Evolutionary conservation across 2,797 vertebrate species (phyloP).

Genomic region (Spinibarbus caldwelli): DNA sequence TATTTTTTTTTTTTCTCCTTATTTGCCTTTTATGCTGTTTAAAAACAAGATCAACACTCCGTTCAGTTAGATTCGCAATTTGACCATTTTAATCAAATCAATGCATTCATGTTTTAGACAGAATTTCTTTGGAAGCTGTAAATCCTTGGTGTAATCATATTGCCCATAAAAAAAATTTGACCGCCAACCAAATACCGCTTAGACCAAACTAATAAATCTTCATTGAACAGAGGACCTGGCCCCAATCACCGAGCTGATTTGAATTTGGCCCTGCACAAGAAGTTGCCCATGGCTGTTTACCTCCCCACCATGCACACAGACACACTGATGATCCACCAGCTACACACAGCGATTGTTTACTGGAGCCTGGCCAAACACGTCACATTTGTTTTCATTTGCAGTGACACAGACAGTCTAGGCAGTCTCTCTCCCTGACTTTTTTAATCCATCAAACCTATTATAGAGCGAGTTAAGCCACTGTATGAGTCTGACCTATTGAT

Average conservation of each 20-base stretch:
- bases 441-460: slow-evolving; percentile 17
- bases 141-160: neutral
- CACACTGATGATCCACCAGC: slow-evolving; percentile 18
- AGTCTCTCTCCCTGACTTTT: slow-evolving; percentile 25
- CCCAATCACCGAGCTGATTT: slow-evolving; percentile 5
- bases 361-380: slow-evolving; percentile 33
- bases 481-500: slow-evolving; percentile 43
- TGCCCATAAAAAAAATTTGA: neutral
- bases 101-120: neutral
- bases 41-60: neutral
- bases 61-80: neutral
- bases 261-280: slow-evolving; percentile 24
- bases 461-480: slow-evolving; percentile 22
- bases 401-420: slow-evolving; percentile 41
- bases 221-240: slow-evolving; percentile 12
- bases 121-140: neutral
- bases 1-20: too few relatives aligned
- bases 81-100: slow-evolving; percentile 1
- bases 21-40: neutral
- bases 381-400: slow-evolving; percentile 43
- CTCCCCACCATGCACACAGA: slow-evolving; percentile 12
- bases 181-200: neutral
- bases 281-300: slow-evolving; percentile 18
- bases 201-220: slow-evolving; percentile 35
- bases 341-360: slow-evolving; percentile 16